These are phyloP conservation scores for Epizoanthus ramosus DNA, from an alignment of 92 coral and sea anemone genomes.

Conservation along the genomic window DNA sequence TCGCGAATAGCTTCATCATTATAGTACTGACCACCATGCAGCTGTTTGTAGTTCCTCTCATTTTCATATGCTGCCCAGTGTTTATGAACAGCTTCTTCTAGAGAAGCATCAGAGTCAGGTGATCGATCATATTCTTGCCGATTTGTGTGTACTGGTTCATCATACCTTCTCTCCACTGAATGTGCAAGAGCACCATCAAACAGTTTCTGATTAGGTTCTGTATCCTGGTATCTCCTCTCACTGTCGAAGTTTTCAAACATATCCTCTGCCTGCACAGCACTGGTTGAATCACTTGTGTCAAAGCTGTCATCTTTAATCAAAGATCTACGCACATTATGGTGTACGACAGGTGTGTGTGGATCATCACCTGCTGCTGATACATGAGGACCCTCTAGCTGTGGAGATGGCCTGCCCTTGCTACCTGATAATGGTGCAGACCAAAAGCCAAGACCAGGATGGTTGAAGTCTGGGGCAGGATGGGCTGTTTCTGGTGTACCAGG, in stretches of 20 bases:
- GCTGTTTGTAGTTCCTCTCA: not conserved
- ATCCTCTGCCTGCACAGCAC: not conserved
- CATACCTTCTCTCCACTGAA: constrained; percentile 5
- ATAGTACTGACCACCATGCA: not conserved
- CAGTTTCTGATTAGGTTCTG: not conserved
- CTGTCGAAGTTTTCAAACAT: not conserved
- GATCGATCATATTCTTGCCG: not conserved
- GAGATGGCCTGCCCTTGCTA: constrained; percentile 6
- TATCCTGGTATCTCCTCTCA: constrained; percentile 4
- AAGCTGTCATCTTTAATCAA: not conserved
- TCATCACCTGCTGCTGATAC: not conserved
- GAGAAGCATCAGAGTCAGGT: not conserved
- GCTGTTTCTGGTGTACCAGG: constrained; percentile 91
- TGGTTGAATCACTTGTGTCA: not conserved
- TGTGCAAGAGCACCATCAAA: not conserved
- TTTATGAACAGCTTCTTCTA: not conserved
- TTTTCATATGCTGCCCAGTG: not conserved
- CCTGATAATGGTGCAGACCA: constrained; percentile 36
- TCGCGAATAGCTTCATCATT: not conserved
- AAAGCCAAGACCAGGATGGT: constrained; percentile 72
- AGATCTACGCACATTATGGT: not conserved
- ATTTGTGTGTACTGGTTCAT: not conserved
- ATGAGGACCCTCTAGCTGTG: not conserved
- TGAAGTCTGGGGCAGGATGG: constrained; percentile 72
- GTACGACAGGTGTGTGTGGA: too few species aligned